phyloP scores from a whole-genome alignment of 53 echinoderm and acorn worm species.

The Luidia sarsii region DNA sequence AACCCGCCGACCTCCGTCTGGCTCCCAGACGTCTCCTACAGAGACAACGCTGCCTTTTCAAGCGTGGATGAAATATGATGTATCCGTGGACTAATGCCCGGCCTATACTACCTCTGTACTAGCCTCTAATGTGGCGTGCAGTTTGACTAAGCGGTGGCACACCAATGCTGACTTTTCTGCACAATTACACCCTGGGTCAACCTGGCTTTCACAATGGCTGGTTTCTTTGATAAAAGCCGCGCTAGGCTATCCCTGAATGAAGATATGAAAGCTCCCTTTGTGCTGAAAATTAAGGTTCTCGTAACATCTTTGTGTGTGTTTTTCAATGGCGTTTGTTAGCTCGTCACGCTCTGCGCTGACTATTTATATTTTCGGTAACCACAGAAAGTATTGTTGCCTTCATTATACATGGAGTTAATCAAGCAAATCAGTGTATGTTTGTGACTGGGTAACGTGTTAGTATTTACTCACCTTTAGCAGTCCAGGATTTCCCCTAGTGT shows the following conservation, averaged over 20 bases:
- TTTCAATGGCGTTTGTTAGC: neutral
- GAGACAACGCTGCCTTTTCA: neutral
- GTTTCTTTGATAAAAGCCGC: constrained; percentile 38
- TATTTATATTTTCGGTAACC: too few relatives aligned
- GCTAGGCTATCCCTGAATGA: neutral
- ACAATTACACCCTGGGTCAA: constrained; percentile 41
- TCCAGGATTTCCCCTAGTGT: too few relatives aligned
- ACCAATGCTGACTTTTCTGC: constrained; percentile 43
- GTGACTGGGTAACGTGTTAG: neutral
- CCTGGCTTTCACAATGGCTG: neutral
- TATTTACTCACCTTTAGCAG: too few relatives aligned
- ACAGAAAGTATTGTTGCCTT: too few relatives aligned
- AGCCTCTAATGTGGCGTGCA: too few relatives aligned
- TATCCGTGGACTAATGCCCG: too few relatives aligned
- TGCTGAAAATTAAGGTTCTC: neutral
- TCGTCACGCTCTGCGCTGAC: neutral
- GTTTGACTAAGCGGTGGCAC: constrained; percentile 7
- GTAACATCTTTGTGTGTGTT: neutral
- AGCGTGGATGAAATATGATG: constrained; percentile 36
- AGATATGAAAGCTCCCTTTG: neutral
- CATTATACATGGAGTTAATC: too few relatives aligned
- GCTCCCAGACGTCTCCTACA: neutral
- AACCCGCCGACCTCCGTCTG: neutral
- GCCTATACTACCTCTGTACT: too few relatives aligned
- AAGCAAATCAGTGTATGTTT: constrained; percentile 2